phyloP scores from a whole-genome alignment of 53 echinoderm and acorn worm species.

The Antedon mediterranea region DNA sequence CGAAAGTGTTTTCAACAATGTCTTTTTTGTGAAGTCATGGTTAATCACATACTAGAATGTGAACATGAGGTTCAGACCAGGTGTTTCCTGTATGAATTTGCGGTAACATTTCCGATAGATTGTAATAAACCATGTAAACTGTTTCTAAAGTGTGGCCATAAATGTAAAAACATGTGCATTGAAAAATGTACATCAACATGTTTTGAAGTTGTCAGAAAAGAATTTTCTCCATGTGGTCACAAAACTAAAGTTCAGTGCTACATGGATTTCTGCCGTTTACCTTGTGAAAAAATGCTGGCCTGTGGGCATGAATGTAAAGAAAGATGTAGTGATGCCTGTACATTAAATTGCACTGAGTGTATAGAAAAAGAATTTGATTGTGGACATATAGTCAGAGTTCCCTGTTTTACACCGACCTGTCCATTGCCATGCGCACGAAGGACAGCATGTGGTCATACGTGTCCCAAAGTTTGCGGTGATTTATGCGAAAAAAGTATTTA shows the following conservation, averaged over 20 bases:
- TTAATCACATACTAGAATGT: neutral
- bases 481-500: neutral
- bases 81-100: neutral
- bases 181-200: neutral
- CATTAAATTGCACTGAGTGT: neutral
- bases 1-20: neutral
- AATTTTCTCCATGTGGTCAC: neutral
- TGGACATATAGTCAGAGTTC: conserved; percentile 29
- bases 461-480: conserved; percentile 27
- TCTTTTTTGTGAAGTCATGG: neutral
- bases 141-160: neutral
- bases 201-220: neutral
- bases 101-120: neutral
- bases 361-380: conserved; percentile 1
- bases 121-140: neutral
- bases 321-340: conserved; percentile 30
- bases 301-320: conserved; percentile 36
- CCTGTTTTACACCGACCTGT: conserved; percentile 27
- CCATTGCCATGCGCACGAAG: conserved; percentile 10
- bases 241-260: neutral
- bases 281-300: conserved; percentile 6
- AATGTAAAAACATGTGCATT: neutral
- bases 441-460: conserved; percentile 35
- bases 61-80: neutral
- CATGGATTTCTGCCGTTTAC: neutral